Conservation (phyloP, 2,797 vertebrate genomes). For the Halcyon badia region DNA sequence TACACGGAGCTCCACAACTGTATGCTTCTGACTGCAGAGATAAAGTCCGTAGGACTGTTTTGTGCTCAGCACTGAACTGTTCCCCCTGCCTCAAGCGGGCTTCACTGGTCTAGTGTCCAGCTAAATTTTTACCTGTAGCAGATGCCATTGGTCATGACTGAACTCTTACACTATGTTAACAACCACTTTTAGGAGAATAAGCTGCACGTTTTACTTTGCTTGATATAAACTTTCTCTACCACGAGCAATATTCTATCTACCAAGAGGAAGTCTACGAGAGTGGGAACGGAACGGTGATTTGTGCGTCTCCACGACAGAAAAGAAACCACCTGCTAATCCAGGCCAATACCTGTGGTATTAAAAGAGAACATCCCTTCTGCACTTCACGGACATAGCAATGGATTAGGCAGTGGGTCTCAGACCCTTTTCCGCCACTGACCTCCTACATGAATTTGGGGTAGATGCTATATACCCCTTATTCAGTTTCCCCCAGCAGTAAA, state of each 20-base stretch:
- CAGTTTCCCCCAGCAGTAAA: not conserved
- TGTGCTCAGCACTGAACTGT: not conserved
- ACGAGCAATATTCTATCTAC: not conserved
- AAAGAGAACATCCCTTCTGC: not conserved
- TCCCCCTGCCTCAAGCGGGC: not conserved
- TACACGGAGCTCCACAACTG: fast-evolving
- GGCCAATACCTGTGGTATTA: not conserved
- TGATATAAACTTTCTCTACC: not conserved
- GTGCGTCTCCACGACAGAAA: not conserved
- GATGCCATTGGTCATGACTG: not conserved
- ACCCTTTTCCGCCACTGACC: not conserved
- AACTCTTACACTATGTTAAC: not conserved
- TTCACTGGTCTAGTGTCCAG: not conserved
- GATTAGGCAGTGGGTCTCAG: not conserved
- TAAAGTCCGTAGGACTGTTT: not conserved
- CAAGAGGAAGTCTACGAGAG: not conserved
- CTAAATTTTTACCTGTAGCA: not conserved
- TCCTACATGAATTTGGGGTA: not conserved
- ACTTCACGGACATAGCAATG: not conserved
- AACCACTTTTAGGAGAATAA: not conserved
- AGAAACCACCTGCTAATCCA: not conserved
- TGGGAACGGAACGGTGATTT: not conserved
- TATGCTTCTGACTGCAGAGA: not conserved
- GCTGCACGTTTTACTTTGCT: not conserved
- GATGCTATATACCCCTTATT: not conserved